A percentile compares a stretch with the other conserved stretches of the same genome.
Evolutionary conservation across 2,113 vertebrate genomes (phyloP).

Genomic region (Laticauda laticaudata): DNA sequence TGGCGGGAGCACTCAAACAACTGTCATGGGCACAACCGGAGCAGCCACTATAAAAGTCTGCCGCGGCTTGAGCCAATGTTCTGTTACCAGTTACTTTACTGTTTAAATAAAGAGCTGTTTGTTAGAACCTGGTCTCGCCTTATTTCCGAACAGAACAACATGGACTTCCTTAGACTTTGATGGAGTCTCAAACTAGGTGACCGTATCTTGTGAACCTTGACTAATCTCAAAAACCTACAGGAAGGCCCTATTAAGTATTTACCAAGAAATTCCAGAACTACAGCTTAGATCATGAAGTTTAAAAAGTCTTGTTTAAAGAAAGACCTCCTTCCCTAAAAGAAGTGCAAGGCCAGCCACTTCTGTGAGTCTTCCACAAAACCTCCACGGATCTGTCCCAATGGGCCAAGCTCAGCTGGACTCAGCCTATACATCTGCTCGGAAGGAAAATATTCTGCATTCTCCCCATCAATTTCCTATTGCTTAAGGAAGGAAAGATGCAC

Average conservation of each 20-base stretch:
- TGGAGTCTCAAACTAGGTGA: background rate
- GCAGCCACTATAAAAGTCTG: too few species aligned
- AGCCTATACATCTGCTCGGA: background rate
- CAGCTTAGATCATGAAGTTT: background rate
- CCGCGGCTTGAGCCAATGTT: too few species aligned
- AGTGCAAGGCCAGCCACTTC: background rate
- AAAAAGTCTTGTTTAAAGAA: background rate
- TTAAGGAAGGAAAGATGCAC: background rate
- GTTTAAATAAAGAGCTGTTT: too few species aligned
- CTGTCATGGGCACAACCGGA: too few species aligned
- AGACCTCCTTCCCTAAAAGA: background rate
- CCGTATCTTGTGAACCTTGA: background rate
- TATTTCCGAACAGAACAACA: background rate
- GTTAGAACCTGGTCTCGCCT: too few species aligned
- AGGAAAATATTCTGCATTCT: background rate
- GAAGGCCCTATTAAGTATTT: background rate
- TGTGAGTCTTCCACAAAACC: background rate
- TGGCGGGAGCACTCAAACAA: too few species aligned
- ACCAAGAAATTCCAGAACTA: background rate
- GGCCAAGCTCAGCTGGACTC: background rate
- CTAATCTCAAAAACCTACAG: background rate
- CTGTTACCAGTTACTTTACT: too few species aligned
- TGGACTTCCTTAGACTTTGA: background rate
- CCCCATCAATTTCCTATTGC: background rate
- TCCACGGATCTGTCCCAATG: background rate